Base-by-base conservation (phyloP, 1,140 invertebrate species). In the Watersipora subatra region DNA sequence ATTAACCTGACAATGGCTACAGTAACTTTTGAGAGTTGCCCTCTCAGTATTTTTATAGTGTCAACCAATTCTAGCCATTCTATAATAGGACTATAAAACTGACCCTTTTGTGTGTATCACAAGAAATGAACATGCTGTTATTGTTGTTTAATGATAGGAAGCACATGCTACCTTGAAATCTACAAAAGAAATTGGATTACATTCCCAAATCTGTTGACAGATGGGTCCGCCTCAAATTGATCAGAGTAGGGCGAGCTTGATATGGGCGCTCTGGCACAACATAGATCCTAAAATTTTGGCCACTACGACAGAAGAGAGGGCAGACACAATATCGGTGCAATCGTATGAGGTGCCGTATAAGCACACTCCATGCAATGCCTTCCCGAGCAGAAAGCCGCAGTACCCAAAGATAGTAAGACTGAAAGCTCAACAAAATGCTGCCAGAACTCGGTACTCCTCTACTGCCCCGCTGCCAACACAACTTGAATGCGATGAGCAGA, bases 341-440 rank as follows among this genome's bases (percentile, higher is more conserved):
- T 19, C 22, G 27, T 62, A 61, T 22, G 20, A 62, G 65, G 24
- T 29, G 29, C 55, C 22, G 24, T 63, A 29, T 2, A 68, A 66
- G 27, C 24, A 46, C 2, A 64, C 34, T 7, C 34, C 34, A 12
- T 12, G 34, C n/a, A 12, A 12, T 46, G 34, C 34, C n/a, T 46
- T 46, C n/a, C 34, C 34, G 34, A 46, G 34, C n/a, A 7, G 34
- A 46, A 46, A n/a, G 34, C n/a, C 34, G 7, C 34, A 46, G 7
- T 46, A 46, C 34, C 7, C 34, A 12, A n/a, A 46, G n/a, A n/a
- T 46, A 46, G n/a, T n/a, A n/a, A 46, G 34, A 46, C 7, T 46
- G 7, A 46, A n/a, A 46, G 34, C 34, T n/a, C 7, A 46, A 46
- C 34, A 46, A n/a, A 46, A 46, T 46, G 34, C 34, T 46, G 34